Conservation (phyloP, 2,888 invertebrate genomes). For the Arrhopalites spinosus region DNA sequence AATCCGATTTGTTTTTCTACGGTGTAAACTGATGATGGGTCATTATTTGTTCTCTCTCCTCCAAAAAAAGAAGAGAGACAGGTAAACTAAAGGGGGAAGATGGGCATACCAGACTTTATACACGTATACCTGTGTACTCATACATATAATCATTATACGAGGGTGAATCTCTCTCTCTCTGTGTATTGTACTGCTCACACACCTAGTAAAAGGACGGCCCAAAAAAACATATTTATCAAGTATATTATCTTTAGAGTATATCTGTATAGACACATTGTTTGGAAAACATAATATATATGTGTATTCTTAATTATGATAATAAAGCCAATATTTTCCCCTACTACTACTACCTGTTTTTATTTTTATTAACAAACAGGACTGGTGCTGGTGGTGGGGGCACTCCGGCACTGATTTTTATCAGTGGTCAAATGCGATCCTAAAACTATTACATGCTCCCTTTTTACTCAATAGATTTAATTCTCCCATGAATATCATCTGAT, state of each 20-base stretch:
- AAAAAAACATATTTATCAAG: too few species aligned
- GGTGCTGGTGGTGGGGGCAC: too few species aligned
- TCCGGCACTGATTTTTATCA: too few species aligned
- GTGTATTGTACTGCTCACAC: not conserved
- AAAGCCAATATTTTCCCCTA: slow-evolving; percentile 1
- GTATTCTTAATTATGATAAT: slow-evolving; percentile 1
- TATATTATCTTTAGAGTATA: not conserved
- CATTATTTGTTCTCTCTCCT: slow-evolving; percentile 40
- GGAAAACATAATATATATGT: not conserved
- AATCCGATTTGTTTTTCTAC: slow-evolving; percentile 50
- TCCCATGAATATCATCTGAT: too few species aligned
- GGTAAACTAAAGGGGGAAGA: not conserved
- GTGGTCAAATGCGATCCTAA: too few species aligned
- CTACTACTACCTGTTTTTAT: not conserved
- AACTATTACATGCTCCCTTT: too few species aligned
- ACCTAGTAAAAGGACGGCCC: too few species aligned
- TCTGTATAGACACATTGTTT: not conserved
- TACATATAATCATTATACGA: too few species aligned
- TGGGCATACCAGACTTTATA: not conserved
- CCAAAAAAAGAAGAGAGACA: slow-evolving; percentile 12
- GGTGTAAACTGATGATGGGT: slow-evolving; percentile 35
- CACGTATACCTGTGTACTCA: not conserved
- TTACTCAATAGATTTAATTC: too few species aligned
- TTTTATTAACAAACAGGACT: not conserved
- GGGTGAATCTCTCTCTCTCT: not conserved